Evolutionary conservation across 2,888 invertebrate genomes (phyloP), one percentile per base, ranked within the genome.

Genomic region (Allophyes oxyacanthae): DNA sequence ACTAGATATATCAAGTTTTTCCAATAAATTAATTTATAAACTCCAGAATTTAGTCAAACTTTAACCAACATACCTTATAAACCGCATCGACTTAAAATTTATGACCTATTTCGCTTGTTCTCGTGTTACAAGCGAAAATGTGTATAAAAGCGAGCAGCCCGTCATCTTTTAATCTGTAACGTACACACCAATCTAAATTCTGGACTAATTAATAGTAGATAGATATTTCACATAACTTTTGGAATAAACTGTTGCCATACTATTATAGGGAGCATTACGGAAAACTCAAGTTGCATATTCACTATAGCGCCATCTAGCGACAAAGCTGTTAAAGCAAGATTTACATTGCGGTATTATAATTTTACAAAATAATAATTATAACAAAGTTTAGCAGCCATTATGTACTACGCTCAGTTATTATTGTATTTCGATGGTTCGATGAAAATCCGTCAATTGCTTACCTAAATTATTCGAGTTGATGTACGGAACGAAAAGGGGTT

Each of bases 101-200:
- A 77, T 76, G 54, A 69, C 76, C 61, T 56, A 37, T 75, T 77
- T 78, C 67, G 60, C 32, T 75, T 66, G 69, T 55, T 52, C 75
- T 78, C 69, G 71, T 71, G 75, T 56, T 56, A 66, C 77, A 75
- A 78, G 63, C 62, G 62, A 78, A 78, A 73, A 66, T 63, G 57
- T 67, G 77, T 70, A 72, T 71, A 77, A 75, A 73, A 64, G 73
- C 59, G 76, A 77, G 76, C 72, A 72, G 72, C 53, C 70, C 48
- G 42, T 51, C 63, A 43, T 40, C 13, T 51, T n/a, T 61, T 52
- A 54, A 32, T 51, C 60, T 57, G 30, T 42, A 36, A 0, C 54
- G 2, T 43, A 40, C 71, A 67, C 13, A 44, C 64, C 36, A 45
- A 28, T 32, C 26, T 55, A 58, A 67, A 71, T 52, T 57, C 72